Percentiles rank a stretch among this genome's conserved stretches.
phyloP scores from a whole-genome alignment of 1,140 invertebrate species.

The Geopemphigus sp. region DNA sequence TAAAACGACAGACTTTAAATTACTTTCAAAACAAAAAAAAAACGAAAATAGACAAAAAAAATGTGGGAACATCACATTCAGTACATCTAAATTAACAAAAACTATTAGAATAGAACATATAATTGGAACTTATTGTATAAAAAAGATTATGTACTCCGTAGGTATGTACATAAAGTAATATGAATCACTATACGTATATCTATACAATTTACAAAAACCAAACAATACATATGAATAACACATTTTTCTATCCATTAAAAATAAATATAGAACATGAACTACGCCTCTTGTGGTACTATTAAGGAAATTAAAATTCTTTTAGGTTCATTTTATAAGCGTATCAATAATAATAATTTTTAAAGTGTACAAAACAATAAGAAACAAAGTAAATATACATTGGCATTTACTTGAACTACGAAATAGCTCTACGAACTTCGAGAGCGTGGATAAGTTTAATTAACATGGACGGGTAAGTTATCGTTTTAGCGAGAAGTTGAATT shows the following conservation, averaged over 20 bases:
- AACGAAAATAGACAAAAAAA: background rate
- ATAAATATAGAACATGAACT: background rate
- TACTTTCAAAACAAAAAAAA: too few species aligned
- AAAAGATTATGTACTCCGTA: too few species aligned
- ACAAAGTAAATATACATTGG: constrained; percentile 6
- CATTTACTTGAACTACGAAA: background rate
- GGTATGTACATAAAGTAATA: too few species aligned
- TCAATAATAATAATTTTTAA: background rate
- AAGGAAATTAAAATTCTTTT: background rate
- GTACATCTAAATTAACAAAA: background rate
- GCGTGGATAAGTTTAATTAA: constrained; percentile 33
- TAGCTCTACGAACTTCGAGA: constrained; percentile 3
- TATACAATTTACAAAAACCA: too few species aligned
- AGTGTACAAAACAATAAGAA: background rate
- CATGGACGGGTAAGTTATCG: background rate
- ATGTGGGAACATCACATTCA: background rate
- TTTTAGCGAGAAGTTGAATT: background rate
- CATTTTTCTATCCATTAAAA: too few species aligned
- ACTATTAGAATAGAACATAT: background rate
- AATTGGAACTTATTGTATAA: too few species aligned
- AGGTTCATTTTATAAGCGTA: background rate
- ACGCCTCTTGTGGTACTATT: background rate
- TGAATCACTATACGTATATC: too few species aligned
- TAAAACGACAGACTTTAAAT: constrained; percentile 4
- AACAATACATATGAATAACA: too few species aligned